Conservation (phyloP, 92 coral and sea anemone genomes). For the Montipora capitata region DNA sequence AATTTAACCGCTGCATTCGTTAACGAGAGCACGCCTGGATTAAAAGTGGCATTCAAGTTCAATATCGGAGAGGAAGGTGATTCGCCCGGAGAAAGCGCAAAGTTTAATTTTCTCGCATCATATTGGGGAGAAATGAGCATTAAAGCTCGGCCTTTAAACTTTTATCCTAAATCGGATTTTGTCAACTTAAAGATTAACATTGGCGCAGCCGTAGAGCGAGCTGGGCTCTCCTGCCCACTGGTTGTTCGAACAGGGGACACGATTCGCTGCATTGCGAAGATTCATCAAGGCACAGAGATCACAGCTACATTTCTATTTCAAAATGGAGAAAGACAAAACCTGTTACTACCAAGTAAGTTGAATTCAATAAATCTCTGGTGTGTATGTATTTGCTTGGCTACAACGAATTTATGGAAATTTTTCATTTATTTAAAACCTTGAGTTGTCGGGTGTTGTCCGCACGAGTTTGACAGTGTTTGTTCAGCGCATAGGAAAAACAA, state of each 20-base stretch:
- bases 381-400: constrained; percentile 30
- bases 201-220: constrained; percentile 56
- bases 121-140: constrained; percentile 77
- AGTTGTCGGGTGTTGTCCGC: neutral
- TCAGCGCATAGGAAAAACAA: neutral
- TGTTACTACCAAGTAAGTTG: constrained; percentile 66
- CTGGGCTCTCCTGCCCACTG: constrained; percentile 68
- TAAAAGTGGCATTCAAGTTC: constrained; percentile 48
- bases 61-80: constrained; percentile 73
- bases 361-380: neutral
- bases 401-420: neutral
- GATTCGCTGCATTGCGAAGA: constrained; percentile 67
- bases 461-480: constrained; percentile 21
- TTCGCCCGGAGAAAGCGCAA: constrained; percentile 29
- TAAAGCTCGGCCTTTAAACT: constrained; percentile 40
- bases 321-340: constrained; percentile 25
- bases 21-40: constrained; percentile 60
- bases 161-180: constrained; percentile 28
- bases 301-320: constrained; percentile 68
- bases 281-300: constrained; percentile 84
- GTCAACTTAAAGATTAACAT: constrained; percentile 39
- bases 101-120: constrained; percentile 58
- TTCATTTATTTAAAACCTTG: constrained; percentile 10
- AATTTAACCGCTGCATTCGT: constrained; percentile 48
- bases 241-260: constrained; percentile 49